Evolutionary conservation across 2,797 vertebrate genomes (phyloP).

Genomic region (Cyprinella venusta): DNA sequence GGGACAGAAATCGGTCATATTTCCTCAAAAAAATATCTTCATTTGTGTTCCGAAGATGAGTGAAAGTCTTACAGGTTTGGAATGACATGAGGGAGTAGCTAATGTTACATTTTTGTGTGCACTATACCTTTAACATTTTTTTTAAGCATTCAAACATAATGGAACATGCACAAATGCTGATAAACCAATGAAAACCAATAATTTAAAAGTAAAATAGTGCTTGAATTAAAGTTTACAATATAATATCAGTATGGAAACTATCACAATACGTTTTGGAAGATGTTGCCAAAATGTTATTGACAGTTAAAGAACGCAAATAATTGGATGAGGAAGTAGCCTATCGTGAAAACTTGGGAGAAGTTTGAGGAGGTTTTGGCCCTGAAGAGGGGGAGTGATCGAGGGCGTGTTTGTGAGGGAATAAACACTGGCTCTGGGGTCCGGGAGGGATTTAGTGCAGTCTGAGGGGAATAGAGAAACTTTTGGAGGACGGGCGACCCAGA

Average conservation of each 20-base stretch:
- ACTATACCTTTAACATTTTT: neutral
- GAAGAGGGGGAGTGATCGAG: slow-evolving; percentile 21
- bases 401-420: slow-evolving; percentile 35
- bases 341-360: neutral
- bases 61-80: too few species aligned
- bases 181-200: neutral
- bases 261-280: neutral
- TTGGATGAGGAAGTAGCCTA: neutral
- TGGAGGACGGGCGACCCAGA: slow-evolving; percentile 35
- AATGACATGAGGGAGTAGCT: too few species aligned
- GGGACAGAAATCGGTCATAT: too few species aligned
- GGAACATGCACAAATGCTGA: neutral
- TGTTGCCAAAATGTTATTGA: neutral
- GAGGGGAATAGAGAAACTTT: slow-evolving; percentile 26
- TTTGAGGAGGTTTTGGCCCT: neutral
- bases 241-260: neutral
- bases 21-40: too few species aligned
- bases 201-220: neutral
- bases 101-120: too few species aligned
- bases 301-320: neutral
- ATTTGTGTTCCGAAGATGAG: too few species aligned
- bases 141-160: neutral
- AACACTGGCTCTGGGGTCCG: neutral
- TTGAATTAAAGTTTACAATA: neutral
- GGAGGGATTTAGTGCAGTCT: slow-evolving; percentile 20